Conservation (phyloP, 1,140 invertebrate species). For the Psix sp. region DNA sequence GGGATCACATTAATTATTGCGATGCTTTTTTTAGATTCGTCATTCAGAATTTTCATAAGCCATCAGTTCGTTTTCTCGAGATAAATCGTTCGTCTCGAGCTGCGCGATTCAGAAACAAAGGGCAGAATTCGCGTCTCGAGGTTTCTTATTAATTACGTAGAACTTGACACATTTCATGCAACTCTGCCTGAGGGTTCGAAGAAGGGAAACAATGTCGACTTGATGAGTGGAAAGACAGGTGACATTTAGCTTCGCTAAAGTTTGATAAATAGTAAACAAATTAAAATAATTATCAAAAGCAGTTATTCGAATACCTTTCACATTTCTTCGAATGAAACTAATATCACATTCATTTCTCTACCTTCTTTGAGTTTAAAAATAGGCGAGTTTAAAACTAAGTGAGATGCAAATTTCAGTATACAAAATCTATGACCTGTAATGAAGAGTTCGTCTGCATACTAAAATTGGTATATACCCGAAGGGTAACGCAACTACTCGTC, state of each 20-base stretch:
- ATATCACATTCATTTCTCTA: too few species aligned
- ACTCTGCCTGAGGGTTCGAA: constrained; percentile 20
- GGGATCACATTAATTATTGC: constrained; percentile 27
- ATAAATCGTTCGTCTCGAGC: constrained; percentile 6
- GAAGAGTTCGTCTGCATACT: constrained; percentile 42
- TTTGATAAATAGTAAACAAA: too few species aligned
- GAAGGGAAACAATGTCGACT: constrained; percentile 29
- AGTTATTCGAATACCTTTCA: too few species aligned
- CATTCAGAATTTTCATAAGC: constrained; percentile 4
- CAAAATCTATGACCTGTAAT: constrained; percentile 16
- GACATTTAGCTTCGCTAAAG: constrained; percentile 11
- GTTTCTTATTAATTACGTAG: constrained; percentile 46
- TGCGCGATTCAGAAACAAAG: background rate
- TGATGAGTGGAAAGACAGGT: constrained; percentile 15
- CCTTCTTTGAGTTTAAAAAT: background rate
- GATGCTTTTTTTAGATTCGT: constrained; percentile 4
- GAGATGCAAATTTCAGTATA: background rate
- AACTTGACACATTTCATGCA: constrained; percentile 45
- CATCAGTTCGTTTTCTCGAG: background rate
- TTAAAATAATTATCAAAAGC: background rate
- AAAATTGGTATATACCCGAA: constrained; percentile 36
- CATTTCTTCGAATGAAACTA: too few species aligned
- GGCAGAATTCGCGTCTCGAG: too few species aligned
- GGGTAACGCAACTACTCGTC: constrained; percentile 28
- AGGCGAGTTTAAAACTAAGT: background rate